Evolutionary conservation across 30 jellyfish, hydroid and myxozoan species (phyloP), one percentile per base, ranked within the genome.

Genomic region (Aurelia sp.): DNA sequence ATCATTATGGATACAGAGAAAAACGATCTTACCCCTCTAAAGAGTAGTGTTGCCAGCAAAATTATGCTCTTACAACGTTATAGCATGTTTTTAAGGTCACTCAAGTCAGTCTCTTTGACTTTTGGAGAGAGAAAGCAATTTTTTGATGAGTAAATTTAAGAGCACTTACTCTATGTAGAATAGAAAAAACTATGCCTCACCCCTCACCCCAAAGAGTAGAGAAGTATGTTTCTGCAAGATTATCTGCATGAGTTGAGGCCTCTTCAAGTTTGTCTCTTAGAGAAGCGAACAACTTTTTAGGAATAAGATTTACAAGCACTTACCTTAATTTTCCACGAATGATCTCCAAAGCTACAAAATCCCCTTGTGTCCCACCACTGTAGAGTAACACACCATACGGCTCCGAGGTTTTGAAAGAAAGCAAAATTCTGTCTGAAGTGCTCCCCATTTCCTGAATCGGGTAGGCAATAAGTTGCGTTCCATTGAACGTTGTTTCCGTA

Each of bases 321-420:
- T 85, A 94, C 99, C 96, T 91, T 47, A 94, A 81, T 73, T 94
- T 94, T 57, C 99, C 99, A 15, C 99, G 86, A 48, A 73, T 89
- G 50, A 94, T 68, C 69, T 89, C 97, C 84, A 94, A 55, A 35
- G 96, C 52, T 20, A 94, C 68, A 52, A 89, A 94, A 75, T 94
- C 99, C 33, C 97, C 97, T 76, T 94, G 97, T 27, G 88, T 83
- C 48, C 99, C 97, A 15, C 99, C 91, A 69, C 99, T 81, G 91
- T 87, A 94, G 55, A 94, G 52, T 41, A 94, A 69, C 2, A 94
- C 92, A 3, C 99, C 99, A 78, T 84, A 94, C 13, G 99, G 98
- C 84, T 94, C 97, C 3, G 87, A 78, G 9, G 99, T 94, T 66
- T 76, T 85, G 61, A 94, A 94, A 40, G 82, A 68, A 52, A 94